Conservation (phyloP, 1,140 invertebrate genomes). For the Bombus impatiens region DNA sequence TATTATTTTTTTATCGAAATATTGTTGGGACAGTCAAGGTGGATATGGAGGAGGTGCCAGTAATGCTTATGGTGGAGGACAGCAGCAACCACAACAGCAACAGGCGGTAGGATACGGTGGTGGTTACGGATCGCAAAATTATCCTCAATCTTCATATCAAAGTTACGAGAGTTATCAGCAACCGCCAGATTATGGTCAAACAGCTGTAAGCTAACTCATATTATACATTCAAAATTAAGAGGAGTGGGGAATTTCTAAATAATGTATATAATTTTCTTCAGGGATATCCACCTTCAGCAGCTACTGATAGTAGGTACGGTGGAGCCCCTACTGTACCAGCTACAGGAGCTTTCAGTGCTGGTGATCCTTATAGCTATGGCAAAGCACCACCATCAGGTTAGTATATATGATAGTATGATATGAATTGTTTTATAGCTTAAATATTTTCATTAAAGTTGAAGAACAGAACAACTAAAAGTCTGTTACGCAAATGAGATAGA, state of each 20-base stretch:
- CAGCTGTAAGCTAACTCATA: conserved; percentile 71
- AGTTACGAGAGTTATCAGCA: conserved; percentile 81
- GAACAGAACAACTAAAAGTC: background rate
- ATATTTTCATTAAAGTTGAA: background rate
- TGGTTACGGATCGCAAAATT: conserved; percentile 78
- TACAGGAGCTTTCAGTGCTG: conserved; percentile 73
- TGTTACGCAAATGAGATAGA: background rate
- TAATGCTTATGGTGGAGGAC: conserved; percentile 76
- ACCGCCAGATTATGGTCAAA: conserved; percentile 79
- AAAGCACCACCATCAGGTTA: conserved; percentile 80
- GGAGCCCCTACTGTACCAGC: conserved; percentile 75
- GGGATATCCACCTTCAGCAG: conserved; percentile 77
- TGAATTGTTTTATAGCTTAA: background rate
- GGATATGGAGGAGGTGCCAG: conserved; percentile 71
- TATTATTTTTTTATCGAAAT: background rate
- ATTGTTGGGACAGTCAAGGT: conserved; percentile 68
- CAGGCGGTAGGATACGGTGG: conserved; percentile 73
- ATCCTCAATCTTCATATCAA: conserved; percentile 78
- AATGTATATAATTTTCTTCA: conserved; percentile 44
- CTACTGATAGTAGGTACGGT: conserved; percentile 77
- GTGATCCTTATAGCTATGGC: conserved; percentile 80
- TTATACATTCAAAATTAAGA: background rate
- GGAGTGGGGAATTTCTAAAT: background rate
- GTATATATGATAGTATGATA: background rate
- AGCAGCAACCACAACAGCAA: conserved; percentile 71